Conservation (phyloP, 2,888 invertebrate genomes). For the Drosophila diplacantha region DNA sequence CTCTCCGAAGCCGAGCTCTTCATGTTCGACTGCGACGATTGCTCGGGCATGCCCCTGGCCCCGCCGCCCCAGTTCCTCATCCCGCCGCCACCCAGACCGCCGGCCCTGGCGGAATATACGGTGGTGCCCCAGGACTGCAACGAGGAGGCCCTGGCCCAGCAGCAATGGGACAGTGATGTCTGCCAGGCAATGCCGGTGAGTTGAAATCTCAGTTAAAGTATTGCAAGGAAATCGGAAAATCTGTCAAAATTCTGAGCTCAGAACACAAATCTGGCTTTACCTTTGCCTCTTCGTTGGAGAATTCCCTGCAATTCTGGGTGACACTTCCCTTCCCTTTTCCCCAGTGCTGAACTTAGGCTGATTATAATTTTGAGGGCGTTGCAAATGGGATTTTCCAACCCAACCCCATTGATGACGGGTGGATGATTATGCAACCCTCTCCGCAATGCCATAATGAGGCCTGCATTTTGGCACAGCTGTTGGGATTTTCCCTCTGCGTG, state of each 20-base stretch:
- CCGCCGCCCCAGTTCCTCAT: constrained; percentile 77
- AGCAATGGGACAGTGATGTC: constrained; percentile 77
- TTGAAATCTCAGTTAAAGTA: constrained; percentile 21
- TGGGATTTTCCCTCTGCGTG: constrained; percentile 39
- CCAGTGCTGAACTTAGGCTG: constrained; percentile 17
- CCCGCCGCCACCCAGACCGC: constrained; percentile 77
- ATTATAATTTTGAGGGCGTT: constrained; percentile 41
- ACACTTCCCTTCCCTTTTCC: not conserved
- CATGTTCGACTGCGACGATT: constrained; percentile 77
- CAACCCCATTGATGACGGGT: constrained; percentile 27
- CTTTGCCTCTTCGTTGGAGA: not conserved
- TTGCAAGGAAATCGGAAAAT: not conserved
- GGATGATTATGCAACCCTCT: constrained; percentile 54
- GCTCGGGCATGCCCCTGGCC: constrained; percentile 74
- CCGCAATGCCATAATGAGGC: constrained; percentile 42
- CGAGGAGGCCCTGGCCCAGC: constrained; percentile 73
- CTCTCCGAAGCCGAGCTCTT: constrained; percentile 69
- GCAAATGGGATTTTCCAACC: constrained; percentile 28
- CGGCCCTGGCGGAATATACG: constrained; percentile 71
- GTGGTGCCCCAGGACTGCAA: constrained; percentile 73
- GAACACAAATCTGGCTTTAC: not conserved
- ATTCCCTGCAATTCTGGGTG: not conserved
- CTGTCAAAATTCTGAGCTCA: not conserved
- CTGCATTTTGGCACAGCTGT: constrained; percentile 55
- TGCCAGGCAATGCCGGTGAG: constrained; percentile 78